These are phyloP conservation scores for Hipposideros armiger DNA, from an alignment of 2,113 vertebrate species.

Conservation along the genomic window DNA sequence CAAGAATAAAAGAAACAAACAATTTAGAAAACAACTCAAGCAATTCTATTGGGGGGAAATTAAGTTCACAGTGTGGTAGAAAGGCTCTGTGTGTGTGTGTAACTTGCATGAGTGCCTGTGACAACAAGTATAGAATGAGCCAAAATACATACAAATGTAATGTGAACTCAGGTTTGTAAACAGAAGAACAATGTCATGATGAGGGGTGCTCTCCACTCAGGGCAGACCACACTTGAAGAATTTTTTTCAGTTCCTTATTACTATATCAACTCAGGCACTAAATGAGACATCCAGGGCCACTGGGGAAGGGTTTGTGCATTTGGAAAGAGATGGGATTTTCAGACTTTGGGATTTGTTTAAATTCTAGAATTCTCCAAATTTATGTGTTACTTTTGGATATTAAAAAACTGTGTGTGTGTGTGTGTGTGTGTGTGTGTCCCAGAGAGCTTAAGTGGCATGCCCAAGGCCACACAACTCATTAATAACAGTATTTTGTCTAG, in stretches of 20 bases:
- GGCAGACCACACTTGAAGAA: slow-evolving; percentile 20
- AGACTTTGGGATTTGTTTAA: not conserved
- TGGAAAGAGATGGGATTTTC: slow-evolving; percentile 1
- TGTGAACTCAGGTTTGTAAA: not conserved
- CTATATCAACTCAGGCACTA: not conserved
- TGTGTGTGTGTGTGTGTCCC: too few relatives aligned
- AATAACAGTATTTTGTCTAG: not conserved
- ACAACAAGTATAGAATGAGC: not conserved
- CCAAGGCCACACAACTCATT: not conserved
- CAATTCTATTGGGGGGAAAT: not conserved
- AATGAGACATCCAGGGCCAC: not conserved
- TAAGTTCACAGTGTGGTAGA: not conserved
- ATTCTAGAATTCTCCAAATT: not conserved
- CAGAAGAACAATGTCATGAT: not conserved
- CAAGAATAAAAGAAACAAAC: not conserved
- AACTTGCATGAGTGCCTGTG: not conserved
- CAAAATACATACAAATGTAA: slow-evolving; percentile 27
- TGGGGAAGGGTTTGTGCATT: not conserved
- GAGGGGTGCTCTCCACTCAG: slow-evolving; percentile 6
- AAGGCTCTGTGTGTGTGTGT: not conserved
- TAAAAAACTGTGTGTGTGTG: not conserved
- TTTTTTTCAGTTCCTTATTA: not conserved
- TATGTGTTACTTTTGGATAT: not conserved
- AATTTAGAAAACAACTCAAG: not conserved
- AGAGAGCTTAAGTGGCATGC: not conserved